Percentiles rank a stretch among this genome's conserved stretches.
Evolutionary conservation across 2,888 invertebrate genomes (phyloP).

Genomic region (Sturmia bella): DNA sequence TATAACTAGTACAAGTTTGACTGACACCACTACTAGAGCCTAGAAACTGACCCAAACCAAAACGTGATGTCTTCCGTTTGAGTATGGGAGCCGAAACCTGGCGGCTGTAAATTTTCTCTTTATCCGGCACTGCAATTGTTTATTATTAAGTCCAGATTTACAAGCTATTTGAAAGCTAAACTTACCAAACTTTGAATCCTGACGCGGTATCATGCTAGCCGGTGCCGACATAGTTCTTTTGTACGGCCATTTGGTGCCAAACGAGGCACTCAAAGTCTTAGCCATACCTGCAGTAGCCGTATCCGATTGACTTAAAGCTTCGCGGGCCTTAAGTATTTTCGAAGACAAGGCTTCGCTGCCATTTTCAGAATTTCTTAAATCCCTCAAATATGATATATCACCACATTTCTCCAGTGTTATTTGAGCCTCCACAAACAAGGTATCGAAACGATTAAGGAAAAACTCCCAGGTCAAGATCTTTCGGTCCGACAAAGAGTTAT

Average conservation of each 20-base stretch:
- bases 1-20: slow-evolving; percentile 77
- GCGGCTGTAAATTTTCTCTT: slow-evolving; percentile 93
- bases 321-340: slow-evolving; percentile 94
- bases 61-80: slow-evolving; percentile 94
- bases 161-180: background rate
- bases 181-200: slow-evolving; percentile 87
- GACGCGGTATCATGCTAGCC: slow-evolving; percentile 89
- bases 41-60: slow-evolving; percentile 93
- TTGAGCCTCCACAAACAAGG: slow-evolving; percentile 97
- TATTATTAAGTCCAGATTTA: no score
- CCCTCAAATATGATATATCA: slow-evolving; percentile 90
- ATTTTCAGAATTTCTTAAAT: slow-evolving; percentile 93
- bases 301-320: slow-evolving; percentile 90
- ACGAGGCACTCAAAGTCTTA: slow-evolving; percentile 92
- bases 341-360: slow-evolving; percentile 92
- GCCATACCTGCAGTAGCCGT: slow-evolving; percentile 84
- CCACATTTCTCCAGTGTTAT: slow-evolving; percentile 92
- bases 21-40: slow-evolving; percentile 81
- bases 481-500: slow-evolving; percentile 94
- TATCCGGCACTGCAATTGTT: slow-evolving; percentile 83
- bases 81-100: slow-evolving; percentile 98
- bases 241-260: slow-evolving; percentile 97
- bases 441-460: slow-evolving; percentile 97
- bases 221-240: slow-evolving; percentile 97
- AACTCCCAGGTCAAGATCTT: slow-evolving; percentile 98